A percentile compares a stretch with the other conserved stretches of the same genome.
Conservation (phyloP, 2,113 vertebrate species). For the Dermatemys mawii region DNA sequence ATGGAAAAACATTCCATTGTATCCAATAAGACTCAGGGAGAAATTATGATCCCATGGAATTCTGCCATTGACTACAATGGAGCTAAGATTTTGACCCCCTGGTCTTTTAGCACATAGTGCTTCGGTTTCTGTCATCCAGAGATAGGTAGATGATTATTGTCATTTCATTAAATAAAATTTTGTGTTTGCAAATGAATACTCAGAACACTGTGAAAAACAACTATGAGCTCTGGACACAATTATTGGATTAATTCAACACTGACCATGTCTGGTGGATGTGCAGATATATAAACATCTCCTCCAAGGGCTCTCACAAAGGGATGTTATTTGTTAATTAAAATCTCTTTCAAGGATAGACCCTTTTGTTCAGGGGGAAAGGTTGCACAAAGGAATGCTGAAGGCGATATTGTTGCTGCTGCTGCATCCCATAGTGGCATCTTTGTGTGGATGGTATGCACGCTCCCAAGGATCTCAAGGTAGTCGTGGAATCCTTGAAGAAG, state of each 20-base stretch:
- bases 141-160: background rate
- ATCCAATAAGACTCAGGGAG: background rate
- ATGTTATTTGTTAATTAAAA: background rate
- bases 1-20: background rate
- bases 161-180: background rate
- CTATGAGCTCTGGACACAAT: background rate
- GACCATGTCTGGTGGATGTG: background rate
- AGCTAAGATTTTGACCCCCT: background rate
- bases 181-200: background rate
- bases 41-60: background rate
- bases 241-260: background rate
- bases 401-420: too few relatives aligned
- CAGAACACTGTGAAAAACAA: background rate
- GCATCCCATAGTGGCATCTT: too few relatives aligned
- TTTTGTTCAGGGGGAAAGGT: too few relatives aligned
- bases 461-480: too few relatives aligned
- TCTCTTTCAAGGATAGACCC: too few relatives aligned
- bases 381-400: too few relatives aligned
- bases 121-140: background rate
- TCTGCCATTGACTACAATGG: background rate
- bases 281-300: background rate
- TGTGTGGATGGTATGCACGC: too few relatives aligned
- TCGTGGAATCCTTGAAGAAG: too few relatives aligned
- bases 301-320: background rate
- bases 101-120: background rate